Conservation (phyloP, 64 coral and sea anemone species). For the Hydrozoanthus tunicans region DNA sequence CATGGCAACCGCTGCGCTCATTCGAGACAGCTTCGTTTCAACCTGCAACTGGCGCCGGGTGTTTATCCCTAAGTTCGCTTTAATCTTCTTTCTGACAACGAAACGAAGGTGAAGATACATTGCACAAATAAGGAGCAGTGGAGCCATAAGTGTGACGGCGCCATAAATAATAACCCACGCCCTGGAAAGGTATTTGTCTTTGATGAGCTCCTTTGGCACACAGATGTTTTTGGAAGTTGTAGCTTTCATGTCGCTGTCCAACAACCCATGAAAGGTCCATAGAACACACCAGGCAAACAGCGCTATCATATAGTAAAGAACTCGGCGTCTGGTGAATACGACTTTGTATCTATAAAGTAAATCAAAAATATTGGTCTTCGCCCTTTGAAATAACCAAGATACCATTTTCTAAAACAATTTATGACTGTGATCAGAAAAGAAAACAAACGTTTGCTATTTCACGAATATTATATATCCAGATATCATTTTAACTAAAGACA, state of each 20-base stretch:
- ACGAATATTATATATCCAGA: no score
- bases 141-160: neutral
- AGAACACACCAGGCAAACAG: neutral
- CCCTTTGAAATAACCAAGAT: no score
- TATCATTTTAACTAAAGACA: no score
- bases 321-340: conserved; percentile 20
- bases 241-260: neutral
- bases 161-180: neutral
- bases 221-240: conserved; percentile 1
- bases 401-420: no score
- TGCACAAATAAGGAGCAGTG: neutral
- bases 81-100: conserved; percentile 19
- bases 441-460: no score
- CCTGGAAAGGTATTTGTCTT: neutral
- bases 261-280: neutral
- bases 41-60: neutral
- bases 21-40: conserved; percentile 11
- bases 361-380: no score
- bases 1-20: neutral
- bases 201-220: neutral
- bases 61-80: neutral
- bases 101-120: conserved; percentile 38
- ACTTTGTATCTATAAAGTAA: conserved; percentile 9
- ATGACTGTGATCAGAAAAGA: no score
- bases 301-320: neutral